Evolutionary conservation across 2,888 invertebrate species (phyloP).

Genomic region (Leptinotarsa peninsularis): DNA sequence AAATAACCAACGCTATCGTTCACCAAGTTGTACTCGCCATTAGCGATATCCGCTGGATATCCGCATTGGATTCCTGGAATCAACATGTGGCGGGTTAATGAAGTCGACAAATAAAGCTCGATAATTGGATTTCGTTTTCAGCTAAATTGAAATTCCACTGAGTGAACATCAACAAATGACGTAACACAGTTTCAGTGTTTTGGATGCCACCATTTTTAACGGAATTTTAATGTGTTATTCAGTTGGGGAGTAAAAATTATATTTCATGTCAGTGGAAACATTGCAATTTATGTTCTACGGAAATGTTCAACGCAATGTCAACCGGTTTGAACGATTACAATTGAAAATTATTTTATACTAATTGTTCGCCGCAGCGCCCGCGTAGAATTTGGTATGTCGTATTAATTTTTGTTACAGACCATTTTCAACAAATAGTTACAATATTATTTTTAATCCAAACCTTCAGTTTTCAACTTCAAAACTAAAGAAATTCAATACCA

Average conservation of each 20-base stretch:
- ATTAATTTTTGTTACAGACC: too few species aligned
- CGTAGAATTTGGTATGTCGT: too few species aligned
- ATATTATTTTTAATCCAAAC: too few species aligned
- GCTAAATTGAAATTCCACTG: background rate
- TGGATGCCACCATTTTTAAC: background rate
- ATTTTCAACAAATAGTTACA: too few species aligned
- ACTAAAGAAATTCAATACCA: too few species aligned
- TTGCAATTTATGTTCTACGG: background rate
- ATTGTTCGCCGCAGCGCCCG: too few species aligned
- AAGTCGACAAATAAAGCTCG: slow-evolving; percentile 1
- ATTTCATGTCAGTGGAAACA: background rate
- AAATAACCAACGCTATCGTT: slow-evolving; percentile 90
- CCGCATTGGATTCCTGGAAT: slow-evolving; percentile 87
- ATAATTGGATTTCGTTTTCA: background rate
- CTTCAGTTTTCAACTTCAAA: too few species aligned
- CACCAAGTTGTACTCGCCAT: slow-evolving; percentile 83
- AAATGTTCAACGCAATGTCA: background rate
- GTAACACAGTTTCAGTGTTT: background rate
- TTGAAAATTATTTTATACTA: background rate
- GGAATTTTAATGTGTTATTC: background rate
- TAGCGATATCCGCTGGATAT: slow-evolving; percentile 85
- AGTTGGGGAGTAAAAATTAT: background rate
- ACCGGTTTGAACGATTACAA: background rate
- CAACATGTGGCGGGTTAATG: slow-evolving; percentile 2
- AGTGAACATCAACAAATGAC: background rate